These are phyloP conservation scores for Peromyscus maniculatus DNA, from an alignment of 2,113 vertebrate species.

Conservation along the genomic window DNA sequence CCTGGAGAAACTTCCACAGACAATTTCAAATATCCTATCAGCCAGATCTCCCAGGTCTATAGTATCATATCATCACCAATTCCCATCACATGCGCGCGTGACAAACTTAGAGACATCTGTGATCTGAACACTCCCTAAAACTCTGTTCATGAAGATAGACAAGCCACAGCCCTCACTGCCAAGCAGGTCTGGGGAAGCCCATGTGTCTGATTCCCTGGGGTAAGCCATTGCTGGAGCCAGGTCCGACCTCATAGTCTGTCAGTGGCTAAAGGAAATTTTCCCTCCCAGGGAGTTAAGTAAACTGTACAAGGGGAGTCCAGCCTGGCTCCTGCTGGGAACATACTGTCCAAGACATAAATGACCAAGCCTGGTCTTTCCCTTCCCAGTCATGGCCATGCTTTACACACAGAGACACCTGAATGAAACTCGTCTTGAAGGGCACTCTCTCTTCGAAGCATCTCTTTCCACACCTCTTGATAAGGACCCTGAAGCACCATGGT, in stretches of 20 bases:
- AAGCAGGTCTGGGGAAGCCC: neutral
- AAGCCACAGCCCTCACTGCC: neutral
- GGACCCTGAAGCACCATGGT: neutral
- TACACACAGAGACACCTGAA: neutral
- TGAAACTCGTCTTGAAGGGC: neutral
- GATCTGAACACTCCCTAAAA: neutral
- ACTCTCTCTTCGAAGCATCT: neutral
- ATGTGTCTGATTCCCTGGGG: slow-evolving; percentile 76
- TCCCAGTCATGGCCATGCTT: neutral
- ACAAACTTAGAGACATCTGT: neutral
- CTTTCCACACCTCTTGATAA: neutral
- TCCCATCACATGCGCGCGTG: neutral
- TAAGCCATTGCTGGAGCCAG: slow-evolving; percentile 82
- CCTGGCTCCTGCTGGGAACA: slow-evolving; percentile 77
- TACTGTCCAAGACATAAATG: slow-evolving; percentile 76
- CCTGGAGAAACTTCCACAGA: neutral
- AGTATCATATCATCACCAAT: neutral
- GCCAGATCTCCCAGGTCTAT: neutral
- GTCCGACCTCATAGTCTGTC: slow-evolving; percentile 86
- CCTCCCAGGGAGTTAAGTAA: slow-evolving; percentile 84
- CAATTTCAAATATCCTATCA: neutral
- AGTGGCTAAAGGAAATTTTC: slow-evolving; percentile 84
- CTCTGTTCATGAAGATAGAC: neutral
- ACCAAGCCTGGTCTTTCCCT: slow-evolving; percentile 14
- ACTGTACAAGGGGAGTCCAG: slow-evolving; percentile 78